A percentile compares a stretch with the other conserved stretches of the same genome.
Evolutionary conservation across 2,113 vertebrate species (phyloP).

Genomic region (Oncorhynchus nerka): DNA sequence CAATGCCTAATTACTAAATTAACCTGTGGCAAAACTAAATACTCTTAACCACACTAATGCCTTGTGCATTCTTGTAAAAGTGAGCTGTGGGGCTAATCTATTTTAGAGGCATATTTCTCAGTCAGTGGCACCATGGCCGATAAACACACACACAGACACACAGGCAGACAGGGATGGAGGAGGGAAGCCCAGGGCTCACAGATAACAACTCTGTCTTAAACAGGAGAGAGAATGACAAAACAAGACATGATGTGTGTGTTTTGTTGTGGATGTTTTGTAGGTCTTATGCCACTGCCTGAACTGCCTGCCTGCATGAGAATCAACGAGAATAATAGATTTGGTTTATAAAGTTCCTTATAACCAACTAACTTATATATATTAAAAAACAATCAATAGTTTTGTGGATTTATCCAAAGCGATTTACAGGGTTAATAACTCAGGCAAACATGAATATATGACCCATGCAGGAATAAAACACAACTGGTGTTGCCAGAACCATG

Average conservation of each 20-base stretch:
- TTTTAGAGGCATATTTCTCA: too few species aligned
- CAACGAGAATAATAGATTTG: background rate
- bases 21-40: background rate
- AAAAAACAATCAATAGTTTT: too few species aligned
- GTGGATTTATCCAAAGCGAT: too few species aligned
- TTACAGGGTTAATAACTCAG: too few species aligned
- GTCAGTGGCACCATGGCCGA: too few species aligned
- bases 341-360: too few species aligned
- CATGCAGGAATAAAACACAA: too few species aligned
- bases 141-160: background rate
- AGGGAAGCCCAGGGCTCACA: slow-evolving; percentile 12
- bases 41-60: background rate
- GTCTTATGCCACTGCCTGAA: background rate
- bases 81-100: too few species aligned
- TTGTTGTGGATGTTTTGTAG: background rate
- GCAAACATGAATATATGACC: too few species aligned
- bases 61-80: background rate
- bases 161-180: background rate
- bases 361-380: background rate
- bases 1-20: slow-evolving; percentile 28
- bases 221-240: background rate
- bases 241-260: background rate
- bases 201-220: slow-evolving; percentile 18
- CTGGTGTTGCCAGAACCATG: too few species aligned
- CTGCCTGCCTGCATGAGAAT: background rate